phyloP scores from a whole-genome alignment of 2,113 vertebrate species.

The Brachionichthys hirsutus region DNA sequence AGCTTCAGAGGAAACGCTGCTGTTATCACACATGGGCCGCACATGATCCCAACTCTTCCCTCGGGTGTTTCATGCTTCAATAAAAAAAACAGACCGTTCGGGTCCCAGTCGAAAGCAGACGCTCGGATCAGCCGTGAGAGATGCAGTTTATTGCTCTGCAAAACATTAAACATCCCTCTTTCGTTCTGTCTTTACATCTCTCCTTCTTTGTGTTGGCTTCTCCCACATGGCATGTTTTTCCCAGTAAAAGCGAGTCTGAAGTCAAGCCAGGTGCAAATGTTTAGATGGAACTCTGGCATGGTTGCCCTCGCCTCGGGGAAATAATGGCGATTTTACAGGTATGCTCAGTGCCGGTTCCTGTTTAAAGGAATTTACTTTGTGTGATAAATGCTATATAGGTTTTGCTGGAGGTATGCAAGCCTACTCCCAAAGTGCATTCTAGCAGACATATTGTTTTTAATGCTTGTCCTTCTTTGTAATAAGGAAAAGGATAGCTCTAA shows the following conservation, averaged over 20 bases:
- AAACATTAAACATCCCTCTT: conserved; percentile 6
- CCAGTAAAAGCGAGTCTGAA: conserved; percentile 20
- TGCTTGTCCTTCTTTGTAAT: no score
- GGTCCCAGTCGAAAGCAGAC: conserved; percentile 11
- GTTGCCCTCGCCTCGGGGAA: conserved; percentile 19
- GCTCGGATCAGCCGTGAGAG: conserved; percentile 19
- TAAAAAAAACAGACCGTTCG: conserved; percentile 33
- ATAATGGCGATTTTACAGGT: conserved; percentile 31
- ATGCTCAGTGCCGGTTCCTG: conserved; percentile 9
- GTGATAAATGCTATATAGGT: conserved; percentile 42
- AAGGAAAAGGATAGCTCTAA: no score
- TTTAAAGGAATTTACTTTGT: conserved; percentile 36
- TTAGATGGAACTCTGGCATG: conserved; percentile 39
- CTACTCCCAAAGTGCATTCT: no score
- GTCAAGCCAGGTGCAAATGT: conserved; percentile 37
- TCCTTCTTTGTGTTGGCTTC: no score
- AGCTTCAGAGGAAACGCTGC: conserved; percentile 1
- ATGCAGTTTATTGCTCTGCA: conserved; percentile 43
- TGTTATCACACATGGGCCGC: conserved; percentile 48
- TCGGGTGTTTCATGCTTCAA: conserved; percentile 31
- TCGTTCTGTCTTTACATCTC: no score
- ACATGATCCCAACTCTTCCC: conserved; percentile 46
- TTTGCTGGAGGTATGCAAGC: no score
- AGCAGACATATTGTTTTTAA: no score
- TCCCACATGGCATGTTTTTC: not conserved